phyloP scores from a whole-genome alignment of 2,113 vertebrate genomes.

The Myotis brandtii region DNA sequence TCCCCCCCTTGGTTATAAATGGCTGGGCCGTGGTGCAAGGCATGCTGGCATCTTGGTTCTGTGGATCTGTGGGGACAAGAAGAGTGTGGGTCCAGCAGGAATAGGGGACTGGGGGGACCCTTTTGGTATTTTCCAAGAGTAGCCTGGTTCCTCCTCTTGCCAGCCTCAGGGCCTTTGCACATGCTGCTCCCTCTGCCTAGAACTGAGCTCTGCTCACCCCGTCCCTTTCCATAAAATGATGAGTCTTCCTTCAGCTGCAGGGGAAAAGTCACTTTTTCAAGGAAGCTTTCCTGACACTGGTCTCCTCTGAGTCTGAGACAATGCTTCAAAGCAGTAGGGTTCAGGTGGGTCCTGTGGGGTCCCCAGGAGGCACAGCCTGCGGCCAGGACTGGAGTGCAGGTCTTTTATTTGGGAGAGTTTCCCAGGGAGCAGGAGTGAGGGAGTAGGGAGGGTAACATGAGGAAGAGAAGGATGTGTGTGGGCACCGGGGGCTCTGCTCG shows the following conservation, averaged over 20 bases:
- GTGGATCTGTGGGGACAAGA: not conserved
- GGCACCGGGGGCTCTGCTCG: not conserved
- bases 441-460: fast-evolving
- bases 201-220: not conserved
- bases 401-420: not conserved
- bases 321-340: not conserved
- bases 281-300: not conserved
- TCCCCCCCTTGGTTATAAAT: not conserved
- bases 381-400: not conserved
- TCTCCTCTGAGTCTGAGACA: not conserved
- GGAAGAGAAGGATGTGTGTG: not conserved
- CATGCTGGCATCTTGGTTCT: not conserved
- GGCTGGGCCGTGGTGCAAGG: not conserved
- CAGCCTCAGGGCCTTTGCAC: not conserved
- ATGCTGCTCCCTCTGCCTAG: not conserved
- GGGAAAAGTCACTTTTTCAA: not conserved
- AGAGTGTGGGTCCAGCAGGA: not conserved
- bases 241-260: not conserved
- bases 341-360: not conserved
- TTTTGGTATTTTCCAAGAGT: not conserved
- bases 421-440: not conserved
- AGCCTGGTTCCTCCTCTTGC: not conserved
- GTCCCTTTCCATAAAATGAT: not conserved
- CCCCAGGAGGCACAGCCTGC: not conserved
- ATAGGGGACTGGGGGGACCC: not conserved